Evolutionary conservation across 2,113 vertebrate species (phyloP).

Genomic region (Thryonomys swinderianus): DNA sequence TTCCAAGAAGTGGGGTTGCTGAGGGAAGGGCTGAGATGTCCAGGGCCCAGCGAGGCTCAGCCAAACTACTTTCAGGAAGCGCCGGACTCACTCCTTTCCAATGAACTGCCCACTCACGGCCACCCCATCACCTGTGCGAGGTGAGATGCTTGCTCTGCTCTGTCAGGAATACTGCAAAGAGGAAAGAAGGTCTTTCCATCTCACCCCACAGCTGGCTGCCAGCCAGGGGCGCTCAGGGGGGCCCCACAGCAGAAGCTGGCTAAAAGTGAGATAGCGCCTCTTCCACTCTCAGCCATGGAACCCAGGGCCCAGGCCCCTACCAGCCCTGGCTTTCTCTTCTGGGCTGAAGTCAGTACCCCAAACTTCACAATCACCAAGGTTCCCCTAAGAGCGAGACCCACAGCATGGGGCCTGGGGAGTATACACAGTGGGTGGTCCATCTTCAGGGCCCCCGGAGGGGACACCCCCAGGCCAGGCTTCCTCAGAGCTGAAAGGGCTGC

Average conservation of each 20-base stretch:
- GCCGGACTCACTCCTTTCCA: not conserved
- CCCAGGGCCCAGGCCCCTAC: not conserved
- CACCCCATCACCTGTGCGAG: not conserved
- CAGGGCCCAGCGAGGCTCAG: not conserved
- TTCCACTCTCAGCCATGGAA: accelerated
- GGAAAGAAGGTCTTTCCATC: not conserved
- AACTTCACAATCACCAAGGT: not conserved
- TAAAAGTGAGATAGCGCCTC: accelerated
- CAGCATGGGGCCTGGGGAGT: accelerated
- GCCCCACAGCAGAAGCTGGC: too few relatives aligned
- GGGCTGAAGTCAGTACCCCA: accelerated
- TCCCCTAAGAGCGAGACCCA: not conserved
- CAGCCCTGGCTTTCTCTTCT: not conserved
- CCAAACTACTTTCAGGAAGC: not conserved
- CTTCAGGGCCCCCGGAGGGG: not conserved
- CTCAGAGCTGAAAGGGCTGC: not conserved
- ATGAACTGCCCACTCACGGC: not conserved
- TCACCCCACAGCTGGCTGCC: not conserved
- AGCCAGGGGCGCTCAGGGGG: not conserved
- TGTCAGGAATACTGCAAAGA: not conserved
- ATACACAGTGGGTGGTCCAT: not conserved
- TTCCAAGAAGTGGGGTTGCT: constrained; percentile 15
- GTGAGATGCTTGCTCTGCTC: not conserved
- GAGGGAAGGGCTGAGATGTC: not conserved
- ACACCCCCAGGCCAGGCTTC: not conserved